These are phyloP conservation scores for Odontesthes bonariensis DNA, from an alignment of 2,113 vertebrate genomes.

Conservation along the genomic window DNA sequence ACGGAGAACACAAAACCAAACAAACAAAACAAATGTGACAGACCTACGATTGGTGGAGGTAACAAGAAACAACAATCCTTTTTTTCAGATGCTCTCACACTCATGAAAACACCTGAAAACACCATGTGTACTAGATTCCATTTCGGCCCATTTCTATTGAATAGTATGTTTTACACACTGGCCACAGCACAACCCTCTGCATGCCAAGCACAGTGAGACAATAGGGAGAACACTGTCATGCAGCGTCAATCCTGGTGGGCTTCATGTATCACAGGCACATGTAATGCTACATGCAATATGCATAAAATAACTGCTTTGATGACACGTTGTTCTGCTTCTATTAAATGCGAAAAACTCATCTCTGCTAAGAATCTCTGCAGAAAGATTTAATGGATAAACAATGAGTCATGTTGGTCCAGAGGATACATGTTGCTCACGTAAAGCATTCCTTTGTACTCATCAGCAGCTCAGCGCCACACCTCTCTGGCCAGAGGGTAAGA, in stretches of 20 bases:
- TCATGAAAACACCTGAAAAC: too few relatives aligned
- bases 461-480: conserved; percentile 38
- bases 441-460: conserved; percentile 60
- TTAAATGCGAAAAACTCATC: background rate
- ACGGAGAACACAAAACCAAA: background rate
- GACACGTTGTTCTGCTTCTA: background rate
- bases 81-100: background rate
- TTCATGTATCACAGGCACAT: background rate
- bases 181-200: background rate
- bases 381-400: conserved; percentile 18
- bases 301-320: background rate
- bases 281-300: background rate
- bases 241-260: background rate
- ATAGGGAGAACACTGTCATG: background rate
- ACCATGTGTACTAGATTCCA: too few relatives aligned
- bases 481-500: conserved; percentile 26
- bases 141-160: too few relatives aligned
- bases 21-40: background rate
- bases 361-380: conserved; percentile 1
- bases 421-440: conserved; percentile 46
- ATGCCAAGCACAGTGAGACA: background rate
- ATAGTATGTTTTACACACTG: too few relatives aligned
- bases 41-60: background rate
- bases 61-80: background rate
- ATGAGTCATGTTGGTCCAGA: conserved; percentile 51